Conservation (phyloP, 1,140 invertebrate genomes). For the Leptinotarsa texana region DNA sequence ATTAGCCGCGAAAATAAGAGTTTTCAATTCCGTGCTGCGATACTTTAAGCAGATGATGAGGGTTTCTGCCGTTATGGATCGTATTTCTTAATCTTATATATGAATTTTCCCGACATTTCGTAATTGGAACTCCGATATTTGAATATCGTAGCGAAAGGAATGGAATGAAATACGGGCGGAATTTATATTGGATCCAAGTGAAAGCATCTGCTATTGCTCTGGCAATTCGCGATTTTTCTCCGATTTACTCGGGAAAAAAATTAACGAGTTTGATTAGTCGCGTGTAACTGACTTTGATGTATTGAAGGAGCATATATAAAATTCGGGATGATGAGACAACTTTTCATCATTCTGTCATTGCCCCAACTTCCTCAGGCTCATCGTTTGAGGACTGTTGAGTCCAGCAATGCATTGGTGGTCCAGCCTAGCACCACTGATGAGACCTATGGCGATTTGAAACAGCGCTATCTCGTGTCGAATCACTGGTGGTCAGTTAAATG, state of each 20-base stretch:
- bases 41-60: conserved; percentile 22
- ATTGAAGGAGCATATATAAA: too few relatives aligned
- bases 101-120: conserved; percentile 22
- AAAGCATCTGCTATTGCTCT: neutral
- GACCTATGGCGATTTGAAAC: too few relatives aligned
- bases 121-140: conserved; percentile 28
- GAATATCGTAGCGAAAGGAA: conserved; percentile 25
- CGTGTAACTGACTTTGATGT: too few relatives aligned
- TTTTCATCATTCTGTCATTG: too few relatives aligned
- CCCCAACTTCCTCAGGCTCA: too few relatives aligned
- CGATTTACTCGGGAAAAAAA: neutral
- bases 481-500: too few relatives aligned
- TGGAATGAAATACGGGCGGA: conserved; percentile 21
- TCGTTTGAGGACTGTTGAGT: too few relatives aligned
- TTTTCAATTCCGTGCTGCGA: conserved; percentile 24
- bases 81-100: conserved; percentile 31
- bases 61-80: conserved; percentile 18
- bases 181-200: conserved; percentile 26
- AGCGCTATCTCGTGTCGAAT: too few relatives aligned
- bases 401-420: too few relatives aligned
- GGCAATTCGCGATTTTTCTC: neutral
- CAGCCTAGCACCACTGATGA: too few relatives aligned
- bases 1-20: conserved; percentile 27
- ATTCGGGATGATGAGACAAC: too few relatives aligned
- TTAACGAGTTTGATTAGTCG: too few relatives aligned